Evolutionary conservation across 2,113 vertebrate genomes (phyloP), one percentile per base, ranked within the genome.

Genomic region (Naja naja): DNA sequence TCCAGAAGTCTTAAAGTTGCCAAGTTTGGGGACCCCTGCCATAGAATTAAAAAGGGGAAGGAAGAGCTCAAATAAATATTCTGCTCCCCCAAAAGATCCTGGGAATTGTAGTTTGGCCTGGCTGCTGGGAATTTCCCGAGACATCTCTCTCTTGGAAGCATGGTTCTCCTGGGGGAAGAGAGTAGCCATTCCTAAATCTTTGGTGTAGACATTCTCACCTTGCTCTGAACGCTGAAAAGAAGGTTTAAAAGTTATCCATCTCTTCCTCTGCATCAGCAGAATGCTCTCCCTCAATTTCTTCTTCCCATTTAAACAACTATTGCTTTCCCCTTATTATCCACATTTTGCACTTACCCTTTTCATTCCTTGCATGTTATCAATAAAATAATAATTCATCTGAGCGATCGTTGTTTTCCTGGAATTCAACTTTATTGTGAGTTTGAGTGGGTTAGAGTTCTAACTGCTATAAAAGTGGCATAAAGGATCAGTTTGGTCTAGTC

Each of bases 341-440:
- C 5, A 53, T 30, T 49, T 81, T 3, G 0, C 20, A 49, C 43
- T 16, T 2, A 25, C 0, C 11, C 34, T 60, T 81, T 47, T 2
- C 69, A 39, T 4, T 20, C 90, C 5, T 9, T 54, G 90, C 92
- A 30, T 49, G 1, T 52, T 12, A 27, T 1, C 16, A 91, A 87
- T 85, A 92, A 49, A 6, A 0, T 3, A 9, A 52, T 90, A 56
- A 25, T 0, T 91, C 45, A 88, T 74, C 1, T 0, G 0, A 9
- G 4, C 2, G 47, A 27, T 0, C 0, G 54, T 54, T 88, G 54
- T 0, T 0, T 4, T 53, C 55, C 89, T 91, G 49, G 49, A 39
- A 20, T 2, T 8, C 30, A 9, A 0, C 3, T 0, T n/a, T 3
- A 2, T 49, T 49, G 47, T 16, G 1, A n/a, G n/a, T 55, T 53